phyloP scores from a whole-genome alignment of 2,888 invertebrate genomes.

The Enoplolaimus lenunculus region DNA sequence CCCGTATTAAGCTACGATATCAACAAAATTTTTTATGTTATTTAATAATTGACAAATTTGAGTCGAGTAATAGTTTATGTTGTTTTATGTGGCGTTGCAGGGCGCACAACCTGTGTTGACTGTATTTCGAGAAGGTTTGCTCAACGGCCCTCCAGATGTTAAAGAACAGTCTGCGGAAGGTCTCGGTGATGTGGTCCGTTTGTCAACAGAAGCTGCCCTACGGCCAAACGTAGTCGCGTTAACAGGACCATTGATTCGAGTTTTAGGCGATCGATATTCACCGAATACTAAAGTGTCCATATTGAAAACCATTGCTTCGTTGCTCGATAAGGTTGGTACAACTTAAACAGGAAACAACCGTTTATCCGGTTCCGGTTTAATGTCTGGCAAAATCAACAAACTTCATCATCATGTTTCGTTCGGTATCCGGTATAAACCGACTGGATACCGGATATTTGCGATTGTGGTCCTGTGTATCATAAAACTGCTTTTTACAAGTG shows the following conservation, averaged over 20 bases:
- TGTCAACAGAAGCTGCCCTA: conserved; percentile 70
- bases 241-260: conserved; percentile 91
- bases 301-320: conserved; percentile 72
- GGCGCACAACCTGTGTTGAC: conserved; percentile 83
- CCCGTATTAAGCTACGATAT: no score
- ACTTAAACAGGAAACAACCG: no score
- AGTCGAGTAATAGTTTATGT: not conserved
- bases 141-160: conserved; percentile 83
- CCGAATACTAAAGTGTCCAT: conserved; percentile 88
- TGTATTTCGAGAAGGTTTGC: conserved; percentile 84
- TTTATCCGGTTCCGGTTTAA: no score
- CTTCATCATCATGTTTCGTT: no score
- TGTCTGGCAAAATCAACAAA: no score
- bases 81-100: conserved; percentile 41
- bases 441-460: no score
- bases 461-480: no score
- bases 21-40: no score
- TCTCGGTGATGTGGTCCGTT: conserved; percentile 55
- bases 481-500: no score
- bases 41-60: not conserved
- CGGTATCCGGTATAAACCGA: no score
- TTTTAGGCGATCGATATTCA: conserved; percentile 74
- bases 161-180: conserved; percentile 90
- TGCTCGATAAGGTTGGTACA: conserved; percentile 73
- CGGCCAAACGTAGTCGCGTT: conserved; percentile 92